These are phyloP conservation scores for Lutraria lutraria DNA, from an alignment of 2,888 invertebrate genomes.

Conservation along the genomic window DNA sequence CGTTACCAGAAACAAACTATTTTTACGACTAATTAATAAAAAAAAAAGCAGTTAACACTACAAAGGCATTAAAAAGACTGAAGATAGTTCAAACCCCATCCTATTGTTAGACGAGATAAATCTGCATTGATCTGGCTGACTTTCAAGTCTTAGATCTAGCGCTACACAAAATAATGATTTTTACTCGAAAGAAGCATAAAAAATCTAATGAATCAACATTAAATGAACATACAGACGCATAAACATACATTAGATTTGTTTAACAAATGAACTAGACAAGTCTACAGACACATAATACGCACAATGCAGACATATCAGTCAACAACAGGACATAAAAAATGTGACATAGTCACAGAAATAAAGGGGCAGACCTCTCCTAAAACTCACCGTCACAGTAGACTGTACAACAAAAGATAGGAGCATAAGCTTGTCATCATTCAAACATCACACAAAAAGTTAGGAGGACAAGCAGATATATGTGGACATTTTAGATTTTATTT, in stretches of 20 bases:
- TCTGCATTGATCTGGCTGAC: not conserved
- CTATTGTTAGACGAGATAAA: not conserved
- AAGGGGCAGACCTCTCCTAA: conserved; percentile 53
- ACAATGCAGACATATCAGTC: conserved; percentile 3
- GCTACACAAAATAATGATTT: not conserved
- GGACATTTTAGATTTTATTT: not conserved
- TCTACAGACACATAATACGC: not conserved
- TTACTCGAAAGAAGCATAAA: not conserved
- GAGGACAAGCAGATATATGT: not conserved
- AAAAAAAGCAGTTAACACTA: not conserved
- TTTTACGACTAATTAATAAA: not conserved
- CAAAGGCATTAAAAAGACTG: not conserved
- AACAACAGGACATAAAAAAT: not conserved
- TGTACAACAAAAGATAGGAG: conserved; percentile 59
- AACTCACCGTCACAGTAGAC: conserved; percentile 62
- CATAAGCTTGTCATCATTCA: conserved; percentile 17
- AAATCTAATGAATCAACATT: not conserved
- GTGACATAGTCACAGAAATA: not conserved
- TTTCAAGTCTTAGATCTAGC: not conserved
- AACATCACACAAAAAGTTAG: not conserved
- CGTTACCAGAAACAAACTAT: too few relatives aligned
- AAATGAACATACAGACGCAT: not conserved
- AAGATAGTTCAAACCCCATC: not conserved
- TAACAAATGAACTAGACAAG: not conserved
- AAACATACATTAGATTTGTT: not conserved